These are phyloP conservation scores for Grammomys dolichurus DNA, from an alignment of 2,113 vertebrate genomes.

Conservation along the genomic window DNA sequence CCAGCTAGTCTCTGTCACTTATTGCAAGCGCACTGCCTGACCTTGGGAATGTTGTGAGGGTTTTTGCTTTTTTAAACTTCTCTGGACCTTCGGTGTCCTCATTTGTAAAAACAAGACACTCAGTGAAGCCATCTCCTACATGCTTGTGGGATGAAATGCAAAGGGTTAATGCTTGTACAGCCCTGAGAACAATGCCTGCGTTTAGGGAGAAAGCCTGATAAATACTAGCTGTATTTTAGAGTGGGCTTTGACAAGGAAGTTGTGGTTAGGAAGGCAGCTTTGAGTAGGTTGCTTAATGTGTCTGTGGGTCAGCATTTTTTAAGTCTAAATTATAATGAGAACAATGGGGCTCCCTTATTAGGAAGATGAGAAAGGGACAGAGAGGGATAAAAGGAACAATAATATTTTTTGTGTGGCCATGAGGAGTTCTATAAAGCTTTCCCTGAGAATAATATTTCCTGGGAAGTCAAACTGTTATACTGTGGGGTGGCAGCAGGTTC, in stretches of 20 bases:
- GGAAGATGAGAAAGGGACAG: neutral
- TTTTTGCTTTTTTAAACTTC: neutral
- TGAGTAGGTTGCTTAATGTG: neutral
- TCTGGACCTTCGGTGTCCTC: slow-evolving; percentile 1
- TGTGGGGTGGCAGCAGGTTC: neutral
- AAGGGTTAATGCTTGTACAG: neutral
- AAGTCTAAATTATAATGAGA: slow-evolving; percentile 35
- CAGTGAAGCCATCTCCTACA: neutral
- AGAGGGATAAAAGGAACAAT: slow-evolving; percentile 5
- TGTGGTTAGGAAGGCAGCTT: neutral
- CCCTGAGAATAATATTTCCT: slow-evolving; percentile 12
- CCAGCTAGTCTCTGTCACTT: neutral
- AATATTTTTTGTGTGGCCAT: neutral
- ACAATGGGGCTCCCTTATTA: slow-evolving; percentile 36
- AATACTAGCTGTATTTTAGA: neutral
- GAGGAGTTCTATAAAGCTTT: neutral
- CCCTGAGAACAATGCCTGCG: slow-evolving; percentile 19
- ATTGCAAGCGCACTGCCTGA: neutral
- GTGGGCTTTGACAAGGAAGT: neutral
- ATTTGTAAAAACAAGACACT: neutral
- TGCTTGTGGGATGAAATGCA: neutral
- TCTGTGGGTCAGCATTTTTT: slow-evolving; percentile 35
- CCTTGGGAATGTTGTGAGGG: neutral
- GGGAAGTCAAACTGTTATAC: neutral
- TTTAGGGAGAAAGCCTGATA: neutral